Evolutionary conservation across 2,888 invertebrate species (phyloP), one percentile per base, ranked within the genome.

Genomic region (Prosopocoilus inquinatus): DNA sequence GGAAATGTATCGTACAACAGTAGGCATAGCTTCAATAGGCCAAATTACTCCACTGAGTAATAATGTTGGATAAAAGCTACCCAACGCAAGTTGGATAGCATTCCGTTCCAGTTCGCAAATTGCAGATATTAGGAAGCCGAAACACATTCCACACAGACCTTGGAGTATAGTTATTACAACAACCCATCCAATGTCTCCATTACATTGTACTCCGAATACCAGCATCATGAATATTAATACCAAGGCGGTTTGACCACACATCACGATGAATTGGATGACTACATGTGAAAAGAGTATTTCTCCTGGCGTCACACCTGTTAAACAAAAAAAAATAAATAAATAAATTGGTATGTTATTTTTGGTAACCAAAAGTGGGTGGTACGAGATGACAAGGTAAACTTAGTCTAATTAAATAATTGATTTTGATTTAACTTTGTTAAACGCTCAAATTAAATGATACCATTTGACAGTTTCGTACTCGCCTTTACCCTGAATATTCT

Each of bases 21-120:
- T 82, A 2, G 96, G 96, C 93, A 96, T 96, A 53, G 94, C 94
- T 75, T 96, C 94, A 59, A 96, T 89, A 55, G 96, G 96, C 96
- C 96, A 96, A 71, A 96, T 94, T 36, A 96, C 95, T 53, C 96
- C 96, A 67, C 94, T 94, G 45, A 96, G 84, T 54, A 96, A 79
- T 13, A 96, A 82, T 12, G 94, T 94, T 13, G 96, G 96, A 79
- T 96, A 96, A 80, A 96, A 95, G 43, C 95, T 94, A 45, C 96
- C 96, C 12, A 96, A 81, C 0, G 96, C 93, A 61, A 94, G 78
- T 71, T 96, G 95, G 73, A 96, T 95, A 38, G 96, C 95, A 78
- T 94, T 94, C 46, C 93, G 83, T 75, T 96, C 96, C 60, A 94
- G 80, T 73, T 93, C 93, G 79, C 95, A 95, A 36, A 94, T 86